A percentile compares a stretch with the other conserved stretches of the same genome.
Evolutionary conservation across 1,140 invertebrate genomes (phyloP).

Genomic region (Zaprionus lachaisei): DNA sequence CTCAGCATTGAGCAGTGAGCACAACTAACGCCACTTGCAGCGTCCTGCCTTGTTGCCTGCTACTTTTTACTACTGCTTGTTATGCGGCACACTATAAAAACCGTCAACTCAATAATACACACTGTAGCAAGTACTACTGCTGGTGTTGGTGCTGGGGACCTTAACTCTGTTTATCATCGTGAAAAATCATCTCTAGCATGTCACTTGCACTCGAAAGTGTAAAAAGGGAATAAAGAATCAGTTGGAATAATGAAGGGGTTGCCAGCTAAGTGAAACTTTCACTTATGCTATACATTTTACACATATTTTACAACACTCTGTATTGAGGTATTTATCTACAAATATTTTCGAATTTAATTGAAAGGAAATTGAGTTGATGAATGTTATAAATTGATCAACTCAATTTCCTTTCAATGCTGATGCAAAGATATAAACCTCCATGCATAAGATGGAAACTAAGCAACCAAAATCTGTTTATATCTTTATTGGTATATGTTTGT

Average conservation of each 20-base stretch:
- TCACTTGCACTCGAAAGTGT: neutral
- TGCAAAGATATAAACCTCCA: no score
- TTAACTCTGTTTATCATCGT: neutral
- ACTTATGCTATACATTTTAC: neutral
- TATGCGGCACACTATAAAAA: constrained; percentile 7
- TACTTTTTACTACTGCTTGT: constrained; percentile 22
- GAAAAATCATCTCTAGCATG: neutral
- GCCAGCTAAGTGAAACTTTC: no score
- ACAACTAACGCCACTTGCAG: constrained; percentile 16
- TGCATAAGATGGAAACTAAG: no score
- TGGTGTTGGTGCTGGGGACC: neutral
- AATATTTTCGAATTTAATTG: no score
- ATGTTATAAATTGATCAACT: no score
- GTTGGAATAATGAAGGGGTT: neutral
- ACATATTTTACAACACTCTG: neutral
- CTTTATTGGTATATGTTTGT: no score
- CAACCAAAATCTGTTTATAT: no score
- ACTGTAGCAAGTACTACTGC: neutral
- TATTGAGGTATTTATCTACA: neutral
- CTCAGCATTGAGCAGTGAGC: neutral
- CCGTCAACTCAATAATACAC: constrained; percentile 4
- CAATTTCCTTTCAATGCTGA: no score
- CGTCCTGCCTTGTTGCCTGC: neutral
- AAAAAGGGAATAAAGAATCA: neutral
- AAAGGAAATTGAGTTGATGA: no score